Conservation (phyloP, 2,797 vertebrate genomes). For the Orestias chungarensis region DNA sequence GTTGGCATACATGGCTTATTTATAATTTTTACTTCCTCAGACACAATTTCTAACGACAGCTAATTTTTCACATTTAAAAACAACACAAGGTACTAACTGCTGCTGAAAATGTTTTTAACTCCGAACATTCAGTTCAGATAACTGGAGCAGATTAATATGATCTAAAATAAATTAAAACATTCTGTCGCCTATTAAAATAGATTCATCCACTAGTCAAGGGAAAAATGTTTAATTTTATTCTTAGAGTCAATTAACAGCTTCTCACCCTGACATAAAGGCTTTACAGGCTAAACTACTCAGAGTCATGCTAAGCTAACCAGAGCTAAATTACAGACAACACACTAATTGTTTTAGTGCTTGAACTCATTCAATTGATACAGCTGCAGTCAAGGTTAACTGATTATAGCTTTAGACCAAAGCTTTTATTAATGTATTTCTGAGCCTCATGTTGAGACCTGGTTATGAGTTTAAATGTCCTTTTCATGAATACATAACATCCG, state of each 20-base stretch:
- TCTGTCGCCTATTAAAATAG: too few species aligned
- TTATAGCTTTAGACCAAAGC: neutral
- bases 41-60: neutral
- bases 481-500: neutral
- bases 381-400: neutral
- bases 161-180: too few species aligned
- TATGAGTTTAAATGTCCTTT: neutral
- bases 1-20: neutral
- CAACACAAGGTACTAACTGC: neutral
- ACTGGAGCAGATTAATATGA: neutral
- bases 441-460: neutral
- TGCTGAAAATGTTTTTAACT: neutral
- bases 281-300: neutral
- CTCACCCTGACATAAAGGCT: neutral
- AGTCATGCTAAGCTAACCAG: neutral
- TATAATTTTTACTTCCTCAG: too few species aligned
- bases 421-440: neutral
- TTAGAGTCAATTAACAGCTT: neutral
- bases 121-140: neutral
- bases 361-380: neutral
- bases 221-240: too few species aligned
- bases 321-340: neutral
- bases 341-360: neutral
- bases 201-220: too few species aligned
- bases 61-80: neutral